Evolutionary conservation across 2,888 invertebrate genomes (phyloP), one percentile per base, ranked within the genome.

Genomic region (Terebella lapidaria): DNA sequence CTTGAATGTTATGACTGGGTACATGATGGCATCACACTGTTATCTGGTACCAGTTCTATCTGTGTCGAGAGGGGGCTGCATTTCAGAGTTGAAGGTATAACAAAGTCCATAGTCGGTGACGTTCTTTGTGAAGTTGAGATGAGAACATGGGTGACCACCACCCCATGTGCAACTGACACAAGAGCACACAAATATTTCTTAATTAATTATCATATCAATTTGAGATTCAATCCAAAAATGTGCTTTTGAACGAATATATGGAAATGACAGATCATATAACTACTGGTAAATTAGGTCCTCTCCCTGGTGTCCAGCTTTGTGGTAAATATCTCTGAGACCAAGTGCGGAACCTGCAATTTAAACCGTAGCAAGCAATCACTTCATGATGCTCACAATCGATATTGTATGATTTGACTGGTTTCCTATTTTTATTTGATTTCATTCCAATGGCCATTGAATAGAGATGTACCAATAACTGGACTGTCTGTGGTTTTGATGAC

Each of bases 21-120:
- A 15, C 10, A 42, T 15, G 10, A 18, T 42, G 1, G 2, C 18
- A 20, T 45, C 45, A n/a, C 18, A 45, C 18, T n/a, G 18, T 45
- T n/a, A 20, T 45, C 18, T 18, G 45, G 10, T 3, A 66, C 66
- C 66, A 56, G 66, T 66, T 54, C 62, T 66, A 20, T 51, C 57
- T 15, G 66, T 66, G 49, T 10, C 54, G 3, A 64, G 53, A 2
- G 55, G 26, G 24, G 26, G n/a, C 1, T 53, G 25, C 4, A 52
- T 56, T 15, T 29, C 58, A 20, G 63, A 58, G 53, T 67, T 69
- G 60, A 68, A 69, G 2, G 64, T 68, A 52, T 68, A 69, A 57
- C 69, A 69, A 18, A 63, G 45, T n/a, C 67, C 67, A 35, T 67
- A 67, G 57, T 67, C 67, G 1, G 66, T 67, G 42, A 67, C 58